A percentile compares a stretch with the other conserved stretches of the same genome.
Conservation (phyloP, 2,113 vertebrate species). For the Leiothrix lutea region DNA sequence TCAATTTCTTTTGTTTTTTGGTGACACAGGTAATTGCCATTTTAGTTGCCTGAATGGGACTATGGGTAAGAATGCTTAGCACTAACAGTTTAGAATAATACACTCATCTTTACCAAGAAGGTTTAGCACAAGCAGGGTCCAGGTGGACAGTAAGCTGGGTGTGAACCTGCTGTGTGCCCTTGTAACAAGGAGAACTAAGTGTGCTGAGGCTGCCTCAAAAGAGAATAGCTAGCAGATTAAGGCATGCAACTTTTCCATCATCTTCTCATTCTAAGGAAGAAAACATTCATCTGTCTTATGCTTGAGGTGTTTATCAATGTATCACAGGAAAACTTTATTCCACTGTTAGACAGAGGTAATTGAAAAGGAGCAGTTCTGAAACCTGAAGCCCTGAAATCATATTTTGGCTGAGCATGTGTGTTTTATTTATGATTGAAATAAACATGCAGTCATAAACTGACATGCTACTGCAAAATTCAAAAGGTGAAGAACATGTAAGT, state of each 20-base stretch:
- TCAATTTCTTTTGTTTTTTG: not conserved
- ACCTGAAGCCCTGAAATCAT: not conserved
- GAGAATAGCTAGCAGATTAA: not conserved
- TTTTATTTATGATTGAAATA: not conserved
- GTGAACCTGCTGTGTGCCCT: not conserved
- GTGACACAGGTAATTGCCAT: constrained; percentile 15
- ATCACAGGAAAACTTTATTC: not conserved
- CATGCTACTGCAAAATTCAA: not conserved
- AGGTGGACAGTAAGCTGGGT: not conserved
- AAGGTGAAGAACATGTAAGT: not conserved
- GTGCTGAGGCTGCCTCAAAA: not conserved
- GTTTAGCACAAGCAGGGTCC: not conserved
- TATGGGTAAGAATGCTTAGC: not conserved
- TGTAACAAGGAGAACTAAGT: not conserved
- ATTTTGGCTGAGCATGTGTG: not conserved
- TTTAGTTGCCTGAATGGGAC: not conserved
- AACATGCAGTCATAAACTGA: not conserved
- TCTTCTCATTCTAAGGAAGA: not conserved
- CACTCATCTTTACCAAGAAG: fast-evolving
- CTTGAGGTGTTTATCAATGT: not conserved
- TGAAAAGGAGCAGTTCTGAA: not conserved
- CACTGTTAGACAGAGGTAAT: not conserved
- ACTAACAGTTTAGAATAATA: not conserved
- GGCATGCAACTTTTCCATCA: not conserved
- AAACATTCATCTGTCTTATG: not conserved